Evolutionary conservation across 2,113 vertebrate species (phyloP), one percentile per base, ranked within the genome.

Genomic region (Excalfactoria chinensis): DNA sequence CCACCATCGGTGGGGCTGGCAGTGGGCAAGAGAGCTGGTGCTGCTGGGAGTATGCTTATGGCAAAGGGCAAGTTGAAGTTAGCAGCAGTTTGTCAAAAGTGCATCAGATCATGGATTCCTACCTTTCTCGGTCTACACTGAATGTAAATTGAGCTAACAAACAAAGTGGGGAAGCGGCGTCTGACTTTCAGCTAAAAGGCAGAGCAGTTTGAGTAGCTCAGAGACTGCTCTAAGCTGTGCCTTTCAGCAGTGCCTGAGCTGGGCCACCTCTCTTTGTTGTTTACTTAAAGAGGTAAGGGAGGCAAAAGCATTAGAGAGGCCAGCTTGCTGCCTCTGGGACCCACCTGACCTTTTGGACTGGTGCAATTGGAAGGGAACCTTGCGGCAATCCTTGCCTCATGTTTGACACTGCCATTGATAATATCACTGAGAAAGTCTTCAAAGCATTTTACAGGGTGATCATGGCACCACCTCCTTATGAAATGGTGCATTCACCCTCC

Each of bases 21-120:
- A 72, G 44, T 0, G 1, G 64, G 49, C 44, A 76, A 26, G 18
- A 55, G 18, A 49, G 11, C 5, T 0, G 3, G 20, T 41, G 44
- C 18, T 2, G 74, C 26, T 67, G 46, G 72, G 63, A 67, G 55
- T 6, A 0, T 15, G 23, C 6, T 69, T 48, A 46, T 56, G 35
- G 56, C 35, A 34, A 34, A 58, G 43, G 19, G 48, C 13, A 34
- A 13, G 3, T 37, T 73, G 14, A 10, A n/a, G 17, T 13, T 21
- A 1, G 16, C 22, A 73, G 48, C 25, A 48, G 6, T 51, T 60
- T 56, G 32, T 46, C 44, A 58, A 7, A 63, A 58, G 26, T 28
- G 28, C 18, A 60, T 88, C 23, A 4, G 0, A 14, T 7, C 20
- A 32, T 9, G 0, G 0, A 23, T 22, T 40, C 43, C 51, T 34